phyloP scores from a whole-genome alignment of 2,113 vertebrate species.

The human (Homo sapiens) region DNA sequence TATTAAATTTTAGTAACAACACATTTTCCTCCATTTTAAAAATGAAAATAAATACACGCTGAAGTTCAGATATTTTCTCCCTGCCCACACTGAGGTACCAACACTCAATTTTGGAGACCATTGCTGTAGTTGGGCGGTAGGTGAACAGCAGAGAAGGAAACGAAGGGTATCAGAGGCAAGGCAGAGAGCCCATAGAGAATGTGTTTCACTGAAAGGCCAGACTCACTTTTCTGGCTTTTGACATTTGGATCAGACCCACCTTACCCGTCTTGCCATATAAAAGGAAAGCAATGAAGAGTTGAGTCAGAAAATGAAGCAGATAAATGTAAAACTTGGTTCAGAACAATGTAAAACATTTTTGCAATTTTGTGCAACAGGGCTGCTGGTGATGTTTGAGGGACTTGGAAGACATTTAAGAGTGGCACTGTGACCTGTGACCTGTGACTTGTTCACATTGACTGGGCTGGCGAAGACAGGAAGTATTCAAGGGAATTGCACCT shows the following conservation, averaged over 20 bases:
- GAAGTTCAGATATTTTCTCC: neutral
- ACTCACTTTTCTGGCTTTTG: neutral
- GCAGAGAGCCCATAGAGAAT: neutral
- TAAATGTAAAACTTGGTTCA: neutral
- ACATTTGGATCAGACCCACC: neutral
- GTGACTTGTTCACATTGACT: fast-evolving
- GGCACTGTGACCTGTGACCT: neutral
- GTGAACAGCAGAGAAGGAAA: no score
- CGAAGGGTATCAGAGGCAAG: neutral
- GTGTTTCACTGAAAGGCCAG: neutral
- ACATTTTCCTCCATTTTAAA: neutral
- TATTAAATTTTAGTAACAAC: neutral
- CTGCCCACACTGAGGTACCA: neutral
- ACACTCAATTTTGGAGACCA: neutral
- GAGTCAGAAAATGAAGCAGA: neutral
- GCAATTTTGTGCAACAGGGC: neutral
- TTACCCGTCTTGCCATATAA: neutral
- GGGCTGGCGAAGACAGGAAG: neutral
- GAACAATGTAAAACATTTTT: neutral
- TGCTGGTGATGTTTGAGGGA: neutral
- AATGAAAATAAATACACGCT: neutral
- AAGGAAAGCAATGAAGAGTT: neutral
- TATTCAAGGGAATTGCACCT: neutral
- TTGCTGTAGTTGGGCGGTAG: fast-evolving
- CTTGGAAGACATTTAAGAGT: neutral